These are phyloP conservation scores for Rhamphomyia laevipes DNA, from an alignment of 2,888 invertebrate species.

Conservation along the genomic window DNA sequence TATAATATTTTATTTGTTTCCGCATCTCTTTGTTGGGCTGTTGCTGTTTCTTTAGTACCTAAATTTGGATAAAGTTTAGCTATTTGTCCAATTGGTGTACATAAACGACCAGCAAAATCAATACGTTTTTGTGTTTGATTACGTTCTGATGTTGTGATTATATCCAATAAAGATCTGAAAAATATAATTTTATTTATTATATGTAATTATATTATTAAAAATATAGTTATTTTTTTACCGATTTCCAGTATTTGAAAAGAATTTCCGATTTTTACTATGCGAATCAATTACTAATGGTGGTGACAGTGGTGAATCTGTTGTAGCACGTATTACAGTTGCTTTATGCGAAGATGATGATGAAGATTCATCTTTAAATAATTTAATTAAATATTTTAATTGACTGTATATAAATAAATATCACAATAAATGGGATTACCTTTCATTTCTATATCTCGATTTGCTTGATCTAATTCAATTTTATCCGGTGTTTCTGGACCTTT, in stretches of 20 bases:
- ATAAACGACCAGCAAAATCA: slow-evolving; percentile 56
- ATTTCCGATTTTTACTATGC: slow-evolving; percentile 10
- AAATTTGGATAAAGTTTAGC: slow-evolving; percentile 68
- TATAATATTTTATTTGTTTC: background rate
- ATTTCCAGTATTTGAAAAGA: slow-evolving; percentile 25
- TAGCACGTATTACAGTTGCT: slow-evolving; percentile 53
- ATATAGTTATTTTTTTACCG: slow-evolving; percentile 17
- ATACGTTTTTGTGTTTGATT: slow-evolving; percentile 39
- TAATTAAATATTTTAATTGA: background rate
- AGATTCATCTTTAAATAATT: background rate
- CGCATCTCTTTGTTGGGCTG: slow-evolving; percentile 7
- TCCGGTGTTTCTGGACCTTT: slow-evolving; percentile 40
- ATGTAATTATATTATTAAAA: background rate
- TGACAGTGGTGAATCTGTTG: slow-evolving; percentile 77
- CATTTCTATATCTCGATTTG: slow-evolving; percentile 43
- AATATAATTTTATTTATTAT: background rate
- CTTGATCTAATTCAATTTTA: slow-evolving; percentile 51
- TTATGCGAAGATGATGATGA: slow-evolving; percentile 2
- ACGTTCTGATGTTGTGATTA: slow-evolving; percentile 42
- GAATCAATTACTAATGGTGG: slow-evolving; percentile 49
- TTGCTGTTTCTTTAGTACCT: slow-evolving; percentile 26
- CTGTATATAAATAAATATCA: no score
- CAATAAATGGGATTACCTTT: slow-evolving; percentile 37
- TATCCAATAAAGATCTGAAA: slow-evolving; percentile 42
- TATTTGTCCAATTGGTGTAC: slow-evolving; percentile 45